phyloP scores from a whole-genome alignment of 2,888 invertebrate genomes.

The Dugesia japonica region DNA sequence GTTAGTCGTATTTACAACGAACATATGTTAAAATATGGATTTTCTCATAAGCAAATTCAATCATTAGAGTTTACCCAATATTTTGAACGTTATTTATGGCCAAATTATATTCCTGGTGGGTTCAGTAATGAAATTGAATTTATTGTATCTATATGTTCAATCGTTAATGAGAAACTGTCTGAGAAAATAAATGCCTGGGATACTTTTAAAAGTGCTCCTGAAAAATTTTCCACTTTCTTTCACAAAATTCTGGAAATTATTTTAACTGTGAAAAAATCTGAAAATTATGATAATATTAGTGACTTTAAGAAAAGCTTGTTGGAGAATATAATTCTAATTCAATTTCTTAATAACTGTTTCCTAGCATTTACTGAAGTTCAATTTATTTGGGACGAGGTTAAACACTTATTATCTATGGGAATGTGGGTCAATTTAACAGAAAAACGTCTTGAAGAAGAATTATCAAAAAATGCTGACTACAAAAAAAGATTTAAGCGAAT shows the following conservation, averaged over 20 bases:
- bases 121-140: constrained; percentile 55
- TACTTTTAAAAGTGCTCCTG: constrained; percentile 33
- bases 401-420: constrained; percentile 71
- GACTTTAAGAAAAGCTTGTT: constrained; percentile 46
- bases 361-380: constrained; percentile 82
- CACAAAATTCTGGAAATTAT: constrained; percentile 51
- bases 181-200: constrained; percentile 85
- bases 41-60: constrained; percentile 62
- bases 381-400: constrained; percentile 75
- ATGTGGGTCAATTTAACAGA: constrained; percentile 58
- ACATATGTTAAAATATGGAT: constrained; percentile 59
- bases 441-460: constrained; percentile 66
- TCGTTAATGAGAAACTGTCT: constrained; percentile 94
- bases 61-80: constrained; percentile 82
- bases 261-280: constrained; percentile 45
- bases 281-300: constrained; percentile 26
- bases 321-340: constrained; percentile 71
- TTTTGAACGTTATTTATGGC: constrained; percentile 87
- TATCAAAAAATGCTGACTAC: constrained; percentile 68
- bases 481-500: constrained; percentile 71
- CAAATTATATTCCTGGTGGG: constrained; percentile 66
- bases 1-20: constrained; percentile 54
- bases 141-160: constrained; percentile 83
- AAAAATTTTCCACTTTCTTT: constrained; percentile 47
- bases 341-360: constrained; percentile 86